Conservation (phyloP, 1,140 invertebrate genomes). For the Eriosoma lanigerum region DNA sequence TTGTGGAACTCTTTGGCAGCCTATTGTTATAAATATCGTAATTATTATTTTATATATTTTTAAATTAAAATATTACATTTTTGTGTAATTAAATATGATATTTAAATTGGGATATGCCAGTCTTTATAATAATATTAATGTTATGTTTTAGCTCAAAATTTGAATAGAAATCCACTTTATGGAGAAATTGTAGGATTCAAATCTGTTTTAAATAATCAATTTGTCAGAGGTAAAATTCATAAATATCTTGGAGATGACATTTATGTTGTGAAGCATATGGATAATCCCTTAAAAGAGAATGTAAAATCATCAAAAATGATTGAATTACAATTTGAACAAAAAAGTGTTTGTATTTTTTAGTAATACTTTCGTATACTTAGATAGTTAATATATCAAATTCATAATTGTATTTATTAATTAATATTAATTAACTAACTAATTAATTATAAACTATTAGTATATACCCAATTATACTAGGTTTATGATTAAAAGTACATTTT, state of each 20-base stretch:
- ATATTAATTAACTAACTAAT: too few relatives aligned
- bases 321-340: conserved; percentile 21
- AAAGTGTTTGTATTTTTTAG: conserved; percentile 26
- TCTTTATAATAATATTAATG: neutral
- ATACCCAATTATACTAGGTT: too few relatives aligned
- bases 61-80: neutral
- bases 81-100: neutral
- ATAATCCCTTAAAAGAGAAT: conserved; percentile 33
- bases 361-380: neutral
- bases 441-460: too few relatives aligned
- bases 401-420: too few relatives aligned
- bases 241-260: neutral
- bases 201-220: conserved; percentile 10
- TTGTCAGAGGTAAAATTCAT: conserved; percentile 33
- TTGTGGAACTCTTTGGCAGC: neutral
- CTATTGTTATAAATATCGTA: conserved; percentile 35
- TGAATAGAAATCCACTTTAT: conserved; percentile 31
- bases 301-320: conserved; percentile 21
- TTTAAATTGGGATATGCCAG: neutral
- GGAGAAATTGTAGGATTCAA: conserved; percentile 38
- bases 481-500: too few relatives aligned
- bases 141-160: conserved; percentile 11
- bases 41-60: neutral
- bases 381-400: too few relatives aligned
- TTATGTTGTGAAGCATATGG: conserved; percentile 34